These are phyloP conservation scores for Spea multiplicata DNA, from an alignment of 2,113 vertebrate genomes.

Conservation along the genomic window DNA sequence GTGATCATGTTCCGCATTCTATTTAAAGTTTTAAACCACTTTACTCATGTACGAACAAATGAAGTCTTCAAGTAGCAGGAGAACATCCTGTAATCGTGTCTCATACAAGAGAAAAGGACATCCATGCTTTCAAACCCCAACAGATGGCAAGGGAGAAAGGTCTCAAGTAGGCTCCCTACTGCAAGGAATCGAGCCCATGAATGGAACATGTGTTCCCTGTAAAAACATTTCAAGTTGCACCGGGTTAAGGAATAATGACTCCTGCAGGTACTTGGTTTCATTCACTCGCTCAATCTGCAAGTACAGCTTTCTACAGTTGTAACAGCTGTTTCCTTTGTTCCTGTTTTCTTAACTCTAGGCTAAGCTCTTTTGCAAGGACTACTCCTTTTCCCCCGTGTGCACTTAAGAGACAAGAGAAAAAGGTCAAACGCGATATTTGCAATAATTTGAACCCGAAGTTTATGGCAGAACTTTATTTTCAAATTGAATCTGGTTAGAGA, in stretches of 20 bases:
- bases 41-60: neutral
- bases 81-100: neutral
- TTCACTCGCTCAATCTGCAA: constrained; percentile 34
- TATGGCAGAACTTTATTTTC: constrained; percentile 15
- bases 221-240: constrained; percentile 42
- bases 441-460: constrained; percentile 40
- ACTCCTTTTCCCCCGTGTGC: constrained; percentile 28
- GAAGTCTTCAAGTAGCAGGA: constrained; percentile 11
- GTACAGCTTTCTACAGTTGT: constrained; percentile 40
- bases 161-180: constrained; percentile 32
- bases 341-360: constrained; percentile 39
- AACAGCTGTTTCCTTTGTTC: constrained; percentile 39
- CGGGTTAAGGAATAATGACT: constrained; percentile 43
- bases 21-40: too few species aligned
- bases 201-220: constrained; percentile 17
- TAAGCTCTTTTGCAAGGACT: constrained; percentile 50
- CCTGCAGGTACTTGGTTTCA: constrained; percentile 37
- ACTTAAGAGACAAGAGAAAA: constrained; percentile 11
- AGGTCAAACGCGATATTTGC: constrained; percentile 42
- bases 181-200: constrained; percentile 15
- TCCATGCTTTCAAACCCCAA: constrained; percentile 20
- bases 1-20: too few species aligned
- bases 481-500: neutral
- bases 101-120: constrained; percentile 15
- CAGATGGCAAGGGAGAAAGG: constrained; percentile 32